phyloP scores from a whole-genome alignment of 2,888 invertebrate species.

The Tenthredo amoena region DNA sequence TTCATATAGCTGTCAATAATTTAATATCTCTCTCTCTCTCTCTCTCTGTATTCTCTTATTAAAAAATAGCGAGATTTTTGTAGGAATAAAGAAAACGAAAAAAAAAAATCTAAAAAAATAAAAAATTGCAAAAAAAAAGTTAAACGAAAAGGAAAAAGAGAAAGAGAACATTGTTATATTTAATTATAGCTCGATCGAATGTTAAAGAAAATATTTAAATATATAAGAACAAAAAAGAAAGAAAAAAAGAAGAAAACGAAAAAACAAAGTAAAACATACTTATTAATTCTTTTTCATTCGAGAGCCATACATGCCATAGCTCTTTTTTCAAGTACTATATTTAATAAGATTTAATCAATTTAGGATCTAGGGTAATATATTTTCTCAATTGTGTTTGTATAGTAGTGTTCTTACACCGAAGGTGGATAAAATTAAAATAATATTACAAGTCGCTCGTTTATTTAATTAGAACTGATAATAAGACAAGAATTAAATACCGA shows the following conservation, averaged over 20 bases:
- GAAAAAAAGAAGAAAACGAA: neutral
- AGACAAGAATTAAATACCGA: neutral
- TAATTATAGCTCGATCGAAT: slow-evolving; percentile 26
- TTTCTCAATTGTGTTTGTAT: slow-evolving; percentile 66
- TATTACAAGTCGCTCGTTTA: slow-evolving; percentile 4
- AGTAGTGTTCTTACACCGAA: slow-evolving; percentile 63
- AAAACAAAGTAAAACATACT: neutral
- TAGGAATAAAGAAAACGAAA: neutral
- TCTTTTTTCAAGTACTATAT: slow-evolving; percentile 65
- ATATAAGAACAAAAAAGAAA: neutral
- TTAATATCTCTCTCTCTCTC: neutral
- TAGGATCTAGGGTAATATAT: slow-evolving; percentile 69
- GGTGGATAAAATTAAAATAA: neutral
- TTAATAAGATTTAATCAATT: slow-evolving; percentile 72
- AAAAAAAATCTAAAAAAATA: neutral
- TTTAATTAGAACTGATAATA: slow-evolving; percentile 16
- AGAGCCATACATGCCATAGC: slow-evolving; percentile 65
- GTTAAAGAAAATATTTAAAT: neutral
- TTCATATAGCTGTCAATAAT: neutral
- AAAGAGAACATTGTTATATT: slow-evolving; percentile 25
- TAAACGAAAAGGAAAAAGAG: neutral
- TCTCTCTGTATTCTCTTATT: neutral
- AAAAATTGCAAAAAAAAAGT: neutral
- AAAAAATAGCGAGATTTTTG: neutral
- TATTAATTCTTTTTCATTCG: slow-evolving; percentile 35